Conservation (phyloP, 2,113 vertebrate genomes). For the Microcebus tavaratra region DNA sequence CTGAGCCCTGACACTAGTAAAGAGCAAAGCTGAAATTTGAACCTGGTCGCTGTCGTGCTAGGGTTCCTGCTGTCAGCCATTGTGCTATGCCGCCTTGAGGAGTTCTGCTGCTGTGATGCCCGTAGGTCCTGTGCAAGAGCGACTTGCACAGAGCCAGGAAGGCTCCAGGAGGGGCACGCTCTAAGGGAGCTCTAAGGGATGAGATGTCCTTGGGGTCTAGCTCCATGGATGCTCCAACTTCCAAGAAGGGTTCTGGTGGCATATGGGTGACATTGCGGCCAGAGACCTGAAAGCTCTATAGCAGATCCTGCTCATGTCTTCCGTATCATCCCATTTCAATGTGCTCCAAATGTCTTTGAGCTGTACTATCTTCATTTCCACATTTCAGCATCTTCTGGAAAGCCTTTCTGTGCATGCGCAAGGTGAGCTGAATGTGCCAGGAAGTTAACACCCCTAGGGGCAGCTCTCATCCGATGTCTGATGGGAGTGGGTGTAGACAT, state of each 20-base stretch:
- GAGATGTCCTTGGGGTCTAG: neutral
- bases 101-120: no score
- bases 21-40: neutral
- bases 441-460: neutral
- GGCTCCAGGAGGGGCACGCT: neutral
- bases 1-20: neutral
- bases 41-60: neutral
- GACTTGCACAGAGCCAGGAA: neutral
- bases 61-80: neutral
- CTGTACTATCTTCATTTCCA: neutral
- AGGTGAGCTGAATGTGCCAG: neutral
- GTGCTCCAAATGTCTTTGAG: neutral
- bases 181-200: neutral
- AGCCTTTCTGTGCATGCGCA: neutral
- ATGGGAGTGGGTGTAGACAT: neutral
- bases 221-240: neutral
- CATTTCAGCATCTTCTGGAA: neutral
- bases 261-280: neutral
- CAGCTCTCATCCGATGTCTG: neutral
- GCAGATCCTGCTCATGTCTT: neutral
- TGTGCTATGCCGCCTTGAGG: neutral
- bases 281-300: neutral
- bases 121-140: neutral
- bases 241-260: neutral
- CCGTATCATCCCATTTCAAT: accelerated